Conservation (phyloP, 2,888 invertebrate species). For the Cancer borealis region DNA sequence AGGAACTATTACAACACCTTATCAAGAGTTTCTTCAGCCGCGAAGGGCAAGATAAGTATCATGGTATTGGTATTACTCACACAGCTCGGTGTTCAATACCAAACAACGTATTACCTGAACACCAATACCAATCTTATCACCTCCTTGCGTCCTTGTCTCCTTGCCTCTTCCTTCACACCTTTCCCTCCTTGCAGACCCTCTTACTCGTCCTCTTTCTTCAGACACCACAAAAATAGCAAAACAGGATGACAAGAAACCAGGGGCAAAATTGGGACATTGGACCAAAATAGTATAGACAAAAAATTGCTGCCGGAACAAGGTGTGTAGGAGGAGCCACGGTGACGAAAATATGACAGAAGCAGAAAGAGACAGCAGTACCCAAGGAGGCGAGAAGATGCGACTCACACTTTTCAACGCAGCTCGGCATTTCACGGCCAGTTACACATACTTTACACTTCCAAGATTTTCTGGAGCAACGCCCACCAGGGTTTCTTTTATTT, state of each 20-base stretch:
- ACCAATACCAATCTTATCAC: neutral
- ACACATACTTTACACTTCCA: neutral
- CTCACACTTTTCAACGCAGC: constrained; percentile 1
- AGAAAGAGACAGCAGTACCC: neutral
- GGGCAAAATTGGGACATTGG: neutral
- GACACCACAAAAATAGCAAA: neutral
- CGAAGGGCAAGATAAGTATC: neutral
- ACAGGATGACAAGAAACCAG: neutral
- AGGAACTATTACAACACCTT: neutral
- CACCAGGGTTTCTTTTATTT: neutral
- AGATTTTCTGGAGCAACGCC: constrained; percentile 6
- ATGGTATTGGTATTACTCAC: neutral
- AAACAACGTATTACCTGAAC: neutral
- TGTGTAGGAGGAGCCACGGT: neutral
- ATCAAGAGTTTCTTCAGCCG: neutral
- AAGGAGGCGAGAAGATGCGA: neutral
- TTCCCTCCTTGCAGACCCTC: neutral
- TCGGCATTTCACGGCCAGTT: neutral
- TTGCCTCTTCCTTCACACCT: neutral
- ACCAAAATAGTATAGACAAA: neutral
- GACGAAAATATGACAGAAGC: constrained; percentile 6
- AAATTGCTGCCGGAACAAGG: neutral
- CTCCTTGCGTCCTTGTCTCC: neutral
- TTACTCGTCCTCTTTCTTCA: neutral
- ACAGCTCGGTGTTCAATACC: neutral